Evolutionary conservation across 1,140 invertebrate genomes (phyloP).

Genomic region (Drosophila baimaii): DNA sequence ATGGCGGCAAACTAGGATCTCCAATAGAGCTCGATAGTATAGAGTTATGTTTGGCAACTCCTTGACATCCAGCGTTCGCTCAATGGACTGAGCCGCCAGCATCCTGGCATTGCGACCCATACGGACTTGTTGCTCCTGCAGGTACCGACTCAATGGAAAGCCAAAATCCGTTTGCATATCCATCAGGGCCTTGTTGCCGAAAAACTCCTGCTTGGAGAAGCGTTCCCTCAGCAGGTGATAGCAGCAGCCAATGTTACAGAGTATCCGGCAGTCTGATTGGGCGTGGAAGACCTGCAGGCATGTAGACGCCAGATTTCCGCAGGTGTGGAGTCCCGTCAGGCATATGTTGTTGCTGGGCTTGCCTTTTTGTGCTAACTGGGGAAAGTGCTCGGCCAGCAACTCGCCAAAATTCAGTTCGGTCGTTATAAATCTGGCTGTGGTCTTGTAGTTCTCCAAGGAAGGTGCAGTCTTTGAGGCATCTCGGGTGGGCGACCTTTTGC

Average conservation of each 20-base stretch:
- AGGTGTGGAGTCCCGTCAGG: conserved; percentile 93
- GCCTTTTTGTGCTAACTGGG: conserved; percentile 32
- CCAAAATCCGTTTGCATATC: conserved; percentile 78
- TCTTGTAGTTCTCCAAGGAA: conserved; percentile 83
- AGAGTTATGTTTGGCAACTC: conserved; percentile 87
- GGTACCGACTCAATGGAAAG: conserved; percentile 89
- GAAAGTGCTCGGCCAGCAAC: conserved; percentile 85
- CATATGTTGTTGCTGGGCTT: conserved; percentile 84
- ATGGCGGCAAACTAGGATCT: conserved; percentile 86
- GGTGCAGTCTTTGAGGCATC: conserved; percentile 2
- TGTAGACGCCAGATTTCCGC: conserved; percentile 92
- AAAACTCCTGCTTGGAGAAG: conserved; percentile 77
- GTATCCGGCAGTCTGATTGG: conserved; percentile 85
- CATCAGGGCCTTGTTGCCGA: conserved; percentile 66
- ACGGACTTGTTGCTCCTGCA: conserved; percentile 85
- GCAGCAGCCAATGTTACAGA: conserved; percentile 95
- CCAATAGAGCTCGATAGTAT: conserved; percentile 90
- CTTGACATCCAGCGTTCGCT: conserved; percentile 86
- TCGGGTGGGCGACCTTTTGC: conserved; percentile 43
- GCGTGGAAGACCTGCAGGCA: conserved; percentile 90
- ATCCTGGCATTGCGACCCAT: conserved; percentile 92
- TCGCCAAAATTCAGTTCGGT: conserved; percentile 85
- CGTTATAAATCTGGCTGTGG: conserved; percentile 84
- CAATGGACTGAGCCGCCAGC: conserved; percentile 91
- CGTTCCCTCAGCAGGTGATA: conserved; percentile 93